Base-by-base conservation (phyloP, 2,113 vertebrate species). In the Phaethornis superciliosus region DNA sequence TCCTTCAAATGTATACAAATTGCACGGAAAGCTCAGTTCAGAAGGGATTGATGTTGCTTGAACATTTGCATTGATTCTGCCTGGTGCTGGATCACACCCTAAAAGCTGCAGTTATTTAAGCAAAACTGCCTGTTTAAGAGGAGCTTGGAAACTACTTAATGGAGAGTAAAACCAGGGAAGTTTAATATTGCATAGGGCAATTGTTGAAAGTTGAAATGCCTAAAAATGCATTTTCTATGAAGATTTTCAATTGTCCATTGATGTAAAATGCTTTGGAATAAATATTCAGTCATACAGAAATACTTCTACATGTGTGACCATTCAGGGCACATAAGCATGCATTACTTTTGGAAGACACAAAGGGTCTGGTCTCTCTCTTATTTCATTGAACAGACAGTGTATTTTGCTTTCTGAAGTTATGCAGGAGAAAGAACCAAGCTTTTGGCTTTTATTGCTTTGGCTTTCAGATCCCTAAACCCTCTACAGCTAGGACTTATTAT, bases 1-100 rank as follows among this genome's bases (percentile, higher is more conserved):
- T 72, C 52, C 42, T 85, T 92, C 74, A 91, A 77, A 84, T 91
- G 80, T 9, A 51, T 76, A 88, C 75, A 93, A 63, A 87, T 91
- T 94, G 37, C 55, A 35, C 22, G 42, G 42, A 81, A 89, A 58
- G 52, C 52, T 77, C 60, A n/a, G 54, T 78, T 92, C 85, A 88
- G 74, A 89, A 26, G 51, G 78, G 79, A 78, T 42, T n/a, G 81
- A 80, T 88, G 80, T 91, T 12, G 0, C 42, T 68, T 85, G 37
- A 91, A 55, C 1, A 5, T 88, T 93, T 76, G n/a, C 46, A 28
- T 74, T 67, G 32, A 81, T 82, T 94, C 83, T 93, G 88, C 9
- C 71, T 85, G 59, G 46, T 0, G 0, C 55, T 85, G 60, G 42
- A 69, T 88, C 54, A 67, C 71, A 21, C 58, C 81, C 59, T 83